Conservation (phyloP, 2,113 vertebrate genomes). For the Pterocles burchelli region DNA sequence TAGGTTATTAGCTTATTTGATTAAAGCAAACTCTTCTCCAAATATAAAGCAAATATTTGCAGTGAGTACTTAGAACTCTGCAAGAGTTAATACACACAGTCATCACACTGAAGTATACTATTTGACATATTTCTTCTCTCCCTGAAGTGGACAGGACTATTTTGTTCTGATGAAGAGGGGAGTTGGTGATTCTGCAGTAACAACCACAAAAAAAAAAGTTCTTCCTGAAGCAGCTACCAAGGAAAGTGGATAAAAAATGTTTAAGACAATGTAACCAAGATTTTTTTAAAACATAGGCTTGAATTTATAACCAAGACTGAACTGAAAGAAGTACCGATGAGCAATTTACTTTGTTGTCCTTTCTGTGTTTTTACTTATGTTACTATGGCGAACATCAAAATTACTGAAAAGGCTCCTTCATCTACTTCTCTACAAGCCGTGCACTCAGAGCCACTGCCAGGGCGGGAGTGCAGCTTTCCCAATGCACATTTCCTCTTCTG, state of each 20-base stretch:
- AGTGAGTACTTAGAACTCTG: neutral
- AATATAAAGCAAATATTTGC: neutral
- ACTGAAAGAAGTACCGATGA: neutral
- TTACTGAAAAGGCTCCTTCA: neutral
- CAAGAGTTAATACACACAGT: neutral
- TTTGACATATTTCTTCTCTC: neutral
- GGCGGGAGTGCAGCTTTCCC: neutral
- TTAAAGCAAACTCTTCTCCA: neutral
- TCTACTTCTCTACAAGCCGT: neutral
- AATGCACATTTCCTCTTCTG: neutral
- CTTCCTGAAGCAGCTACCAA: neutral
- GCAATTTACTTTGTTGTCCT: neutral
- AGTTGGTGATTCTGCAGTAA: neutral
- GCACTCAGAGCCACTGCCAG: neutral
- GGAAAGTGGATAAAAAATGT: neutral
- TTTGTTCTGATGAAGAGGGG: neutral
- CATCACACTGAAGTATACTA: neutral
- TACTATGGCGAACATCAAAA: neutral
- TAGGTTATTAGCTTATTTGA: neutral
- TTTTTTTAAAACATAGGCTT: neutral
- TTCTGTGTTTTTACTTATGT: neutral
- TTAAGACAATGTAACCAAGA: neutral
- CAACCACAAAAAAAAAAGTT: neutral
- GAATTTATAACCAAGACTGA: slow-evolving; percentile 44
- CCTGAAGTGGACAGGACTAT: neutral